phyloP scores from a whole-genome alignment of 2,888 invertebrate genomes.

The Athetis lepigone region DNA sequence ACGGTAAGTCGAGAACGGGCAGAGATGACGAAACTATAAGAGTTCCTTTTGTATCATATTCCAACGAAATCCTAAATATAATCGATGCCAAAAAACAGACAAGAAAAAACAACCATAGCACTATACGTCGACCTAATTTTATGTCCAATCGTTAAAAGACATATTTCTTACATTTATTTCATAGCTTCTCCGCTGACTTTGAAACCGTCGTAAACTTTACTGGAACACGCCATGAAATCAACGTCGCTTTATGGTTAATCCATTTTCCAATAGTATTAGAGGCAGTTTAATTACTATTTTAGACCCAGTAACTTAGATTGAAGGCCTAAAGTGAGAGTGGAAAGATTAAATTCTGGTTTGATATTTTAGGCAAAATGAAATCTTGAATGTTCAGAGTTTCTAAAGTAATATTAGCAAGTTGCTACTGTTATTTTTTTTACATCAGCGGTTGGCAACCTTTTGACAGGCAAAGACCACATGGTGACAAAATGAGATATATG shows the following conservation, averaged over 20 bases:
- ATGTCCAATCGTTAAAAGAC: conserved; percentile 19
- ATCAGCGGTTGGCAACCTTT: no score
- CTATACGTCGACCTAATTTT: conserved; percentile 7
- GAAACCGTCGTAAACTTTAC: conserved; percentile 24
- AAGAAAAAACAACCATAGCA: neutral
- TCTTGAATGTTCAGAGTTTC: no score
- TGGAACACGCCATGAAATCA: conserved; percentile 38
- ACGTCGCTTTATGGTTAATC: conserved; percentile 19
- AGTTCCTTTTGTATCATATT: no score
- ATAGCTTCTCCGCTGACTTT: conserved; percentile 12
- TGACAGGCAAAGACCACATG: no score
- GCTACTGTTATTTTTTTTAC: no score
- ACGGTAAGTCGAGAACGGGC: no score
- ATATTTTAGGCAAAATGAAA: conserved; percentile 37
- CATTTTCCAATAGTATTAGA: conserved; percentile 21
- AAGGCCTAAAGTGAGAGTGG: conserved; percentile 7
- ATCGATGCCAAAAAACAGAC: neutral
- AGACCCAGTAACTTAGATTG: conserved; percentile 34
- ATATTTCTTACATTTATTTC: conserved; percentile 23
- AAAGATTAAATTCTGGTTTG: conserved; percentile 17
- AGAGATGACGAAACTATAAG: no score
- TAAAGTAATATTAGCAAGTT: no score
- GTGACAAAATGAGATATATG: no score
- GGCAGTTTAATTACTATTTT: conserved; percentile 33
- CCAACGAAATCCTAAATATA: no score